phyloP scores from a whole-genome alignment of 2,797 vertebrate species.

The Caiman crocodilus region DNA sequence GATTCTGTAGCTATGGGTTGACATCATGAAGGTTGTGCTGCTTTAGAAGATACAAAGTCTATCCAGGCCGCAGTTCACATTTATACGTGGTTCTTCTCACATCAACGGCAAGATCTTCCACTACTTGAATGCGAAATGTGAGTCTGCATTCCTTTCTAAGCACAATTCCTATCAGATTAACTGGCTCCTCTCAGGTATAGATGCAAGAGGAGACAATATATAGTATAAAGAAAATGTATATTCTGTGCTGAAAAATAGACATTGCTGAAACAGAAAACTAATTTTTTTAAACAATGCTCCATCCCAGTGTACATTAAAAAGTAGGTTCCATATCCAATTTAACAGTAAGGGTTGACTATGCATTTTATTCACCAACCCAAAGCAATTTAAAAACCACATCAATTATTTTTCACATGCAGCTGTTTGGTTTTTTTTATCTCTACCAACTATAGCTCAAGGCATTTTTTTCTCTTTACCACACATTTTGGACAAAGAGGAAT shows the following conservation, averaged over 20 bases:
- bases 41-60: no score
- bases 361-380: slow-evolving; percentile 41
- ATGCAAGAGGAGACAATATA: neutral
- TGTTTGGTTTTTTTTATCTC: slow-evolving; percentile 23
- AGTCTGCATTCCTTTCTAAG: no score
- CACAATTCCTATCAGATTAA: no score
- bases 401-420: slow-evolving; percentile 68
- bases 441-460: slow-evolving; percentile 62
- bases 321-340: slow-evolving; percentile 23
- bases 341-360: slow-evolving; percentile 18
- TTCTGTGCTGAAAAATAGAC: neutral
- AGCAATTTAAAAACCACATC: slow-evolving; percentile 57
- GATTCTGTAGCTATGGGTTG: neutral
- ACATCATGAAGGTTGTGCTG: no score
- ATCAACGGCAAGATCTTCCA: no score
- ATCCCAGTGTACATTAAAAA: slow-evolving; percentile 17
- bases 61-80: no score
- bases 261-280: neutral
- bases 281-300: neutral
- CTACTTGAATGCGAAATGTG: no score
- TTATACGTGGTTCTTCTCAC: no score
- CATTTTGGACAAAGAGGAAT: slow-evolving; percentile 74
- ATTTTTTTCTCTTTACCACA: slow-evolving; percentile 59
- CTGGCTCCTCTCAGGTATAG: no score
- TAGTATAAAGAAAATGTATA: neutral